Percentiles rank a stretch among this genome's conserved stretches.
These are phyloP conservation scores for Epinotia ramella DNA, from an alignment of 2,888 invertebrate genomes.

Conservation along the genomic window DNA sequence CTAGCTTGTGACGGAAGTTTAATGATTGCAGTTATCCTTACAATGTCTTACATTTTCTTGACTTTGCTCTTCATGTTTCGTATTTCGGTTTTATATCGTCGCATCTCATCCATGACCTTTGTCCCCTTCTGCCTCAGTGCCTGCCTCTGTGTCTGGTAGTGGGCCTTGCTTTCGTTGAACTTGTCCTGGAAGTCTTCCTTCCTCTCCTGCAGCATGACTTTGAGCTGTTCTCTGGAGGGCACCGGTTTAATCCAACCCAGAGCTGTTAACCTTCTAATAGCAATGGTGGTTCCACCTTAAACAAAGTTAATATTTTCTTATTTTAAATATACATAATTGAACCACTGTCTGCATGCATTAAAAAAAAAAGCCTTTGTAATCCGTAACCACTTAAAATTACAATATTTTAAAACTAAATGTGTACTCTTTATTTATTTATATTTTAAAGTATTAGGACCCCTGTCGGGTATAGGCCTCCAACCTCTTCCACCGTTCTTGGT, in stretches of 20 bases:
- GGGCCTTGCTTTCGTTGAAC: conserved; percentile 84
- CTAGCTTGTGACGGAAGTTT: conserved; percentile 20
- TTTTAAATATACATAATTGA: not conserved
- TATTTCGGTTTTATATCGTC: conserved; percentile 80
- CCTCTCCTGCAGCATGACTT: conserved; percentile 86
- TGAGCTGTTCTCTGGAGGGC: conserved; percentile 87
- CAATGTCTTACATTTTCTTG: conserved; percentile 66
- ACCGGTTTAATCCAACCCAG: conserved; percentile 94
- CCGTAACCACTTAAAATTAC: no score
- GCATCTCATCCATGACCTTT: conserved; percentile 82
- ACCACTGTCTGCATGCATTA: not conserved
- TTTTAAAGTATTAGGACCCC: no score
- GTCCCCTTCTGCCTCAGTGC: conserved; percentile 75
- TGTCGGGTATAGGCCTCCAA: no score
- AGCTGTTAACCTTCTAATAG: conserved; percentile 92
- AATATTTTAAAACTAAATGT: no score
- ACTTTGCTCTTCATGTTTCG: conserved; percentile 78
- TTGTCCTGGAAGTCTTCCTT: conserved; percentile 87
- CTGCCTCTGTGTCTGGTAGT: conserved; percentile 73
- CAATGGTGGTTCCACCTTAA: conserved; percentile 93
- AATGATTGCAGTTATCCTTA: not conserved
- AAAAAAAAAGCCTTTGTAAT: no score
- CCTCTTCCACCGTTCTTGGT: no score
- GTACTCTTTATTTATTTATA: no score
- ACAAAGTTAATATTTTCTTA: conserved; percentile 46